These are phyloP conservation scores for Oostethus manadensis DNA, from an alignment of 2,113 vertebrate genomes.

Conservation along the genomic window DNA sequence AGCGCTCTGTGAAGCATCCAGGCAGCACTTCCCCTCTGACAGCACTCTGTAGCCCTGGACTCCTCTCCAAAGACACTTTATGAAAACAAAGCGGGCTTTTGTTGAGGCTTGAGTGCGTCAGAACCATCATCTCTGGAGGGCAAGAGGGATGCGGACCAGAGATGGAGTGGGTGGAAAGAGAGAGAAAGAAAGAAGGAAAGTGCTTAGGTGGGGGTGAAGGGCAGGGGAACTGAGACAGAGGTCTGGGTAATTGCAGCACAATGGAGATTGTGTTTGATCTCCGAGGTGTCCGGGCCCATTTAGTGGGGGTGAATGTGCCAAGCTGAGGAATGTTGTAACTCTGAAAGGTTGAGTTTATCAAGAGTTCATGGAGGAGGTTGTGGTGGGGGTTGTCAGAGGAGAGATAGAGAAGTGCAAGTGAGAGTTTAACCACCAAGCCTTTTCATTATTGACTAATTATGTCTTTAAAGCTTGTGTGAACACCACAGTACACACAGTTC, in stretches of 20 bases:
- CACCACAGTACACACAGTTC: conserved; percentile 48
- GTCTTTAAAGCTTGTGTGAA: conserved; percentile 58
- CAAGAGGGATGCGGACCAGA: conserved; percentile 48
- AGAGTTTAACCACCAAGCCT: conserved; percentile 55
- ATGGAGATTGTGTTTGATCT: conserved; percentile 77
- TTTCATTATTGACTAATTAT: conserved; percentile 64
- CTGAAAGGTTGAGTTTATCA: conserved; percentile 70
- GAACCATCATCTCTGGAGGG: conserved; percentile 66
- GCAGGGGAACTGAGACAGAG: conserved; percentile 62
- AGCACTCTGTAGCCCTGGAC: conserved; percentile 58
- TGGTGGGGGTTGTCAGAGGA: conserved; percentile 10
- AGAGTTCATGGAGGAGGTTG: conserved; percentile 64
- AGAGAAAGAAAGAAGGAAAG: conserved; percentile 38
- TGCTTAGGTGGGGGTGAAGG: conserved; percentile 65
- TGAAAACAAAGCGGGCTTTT: conserved; percentile 75
- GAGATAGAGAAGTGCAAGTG: conserved; percentile 34
- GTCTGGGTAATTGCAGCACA: conserved; percentile 77
- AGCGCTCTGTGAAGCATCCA: conserved; percentile 65
- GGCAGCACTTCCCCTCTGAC: conserved; percentile 70
- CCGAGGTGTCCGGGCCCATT: conserved; percentile 73
- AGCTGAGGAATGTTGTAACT: conserved; percentile 66
- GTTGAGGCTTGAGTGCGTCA: conserved; percentile 67
- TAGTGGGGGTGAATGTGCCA: conserved; percentile 68
- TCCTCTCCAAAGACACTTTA: conserved; percentile 60
- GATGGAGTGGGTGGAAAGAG: conserved; percentile 51